Percentiles rank a stretch among this genome's conserved stretches.
Conservation (phyloP, 2,888 invertebrate genomes). For the Sycophila texana region DNA sequence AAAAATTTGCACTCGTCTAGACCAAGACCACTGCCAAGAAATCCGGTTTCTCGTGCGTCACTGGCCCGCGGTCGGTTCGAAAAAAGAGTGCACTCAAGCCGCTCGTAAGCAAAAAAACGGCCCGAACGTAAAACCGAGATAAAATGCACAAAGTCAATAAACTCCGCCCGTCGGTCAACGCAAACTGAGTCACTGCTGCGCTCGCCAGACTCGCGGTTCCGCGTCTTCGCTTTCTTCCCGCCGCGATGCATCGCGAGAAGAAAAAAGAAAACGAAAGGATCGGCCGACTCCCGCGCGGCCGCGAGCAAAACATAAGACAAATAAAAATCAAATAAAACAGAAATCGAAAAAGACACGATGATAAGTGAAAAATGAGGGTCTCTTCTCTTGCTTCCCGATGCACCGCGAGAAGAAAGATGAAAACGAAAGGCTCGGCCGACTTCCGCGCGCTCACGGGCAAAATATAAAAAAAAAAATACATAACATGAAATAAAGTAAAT, state of each 20-base stretch:
- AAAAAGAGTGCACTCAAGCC: too few species aligned
- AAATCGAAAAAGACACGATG: neutral
- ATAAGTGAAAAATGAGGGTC: conserved; percentile 24
- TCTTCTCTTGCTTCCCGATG: too few species aligned
- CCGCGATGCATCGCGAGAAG: conserved; percentile 8
- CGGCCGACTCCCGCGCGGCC: neutral
- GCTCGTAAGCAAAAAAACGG: too few species aligned
- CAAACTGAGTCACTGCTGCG: neutral
- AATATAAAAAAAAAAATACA: neutral
- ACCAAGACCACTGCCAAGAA: too few species aligned
- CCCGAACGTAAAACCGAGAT: too few species aligned
- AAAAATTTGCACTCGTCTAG: too few species aligned
- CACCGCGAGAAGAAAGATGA: neutral
- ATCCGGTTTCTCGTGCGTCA: too few species aligned
- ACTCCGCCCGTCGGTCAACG: too few species aligned
- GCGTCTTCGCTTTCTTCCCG: too few species aligned
- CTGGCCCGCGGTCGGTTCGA: too few species aligned
- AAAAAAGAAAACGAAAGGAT: neutral
- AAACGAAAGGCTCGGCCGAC: neutral
- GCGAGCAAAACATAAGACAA: neutral
- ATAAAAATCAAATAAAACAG: neutral
- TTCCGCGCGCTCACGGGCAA: neutral
- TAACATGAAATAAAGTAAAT: neutral
- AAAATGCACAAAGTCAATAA: too few species aligned
- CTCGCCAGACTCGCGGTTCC: neutral